Evolutionary conservation across 2,888 invertebrate genomes (phyloP).

Genomic region (Plebejus argus): DNA sequence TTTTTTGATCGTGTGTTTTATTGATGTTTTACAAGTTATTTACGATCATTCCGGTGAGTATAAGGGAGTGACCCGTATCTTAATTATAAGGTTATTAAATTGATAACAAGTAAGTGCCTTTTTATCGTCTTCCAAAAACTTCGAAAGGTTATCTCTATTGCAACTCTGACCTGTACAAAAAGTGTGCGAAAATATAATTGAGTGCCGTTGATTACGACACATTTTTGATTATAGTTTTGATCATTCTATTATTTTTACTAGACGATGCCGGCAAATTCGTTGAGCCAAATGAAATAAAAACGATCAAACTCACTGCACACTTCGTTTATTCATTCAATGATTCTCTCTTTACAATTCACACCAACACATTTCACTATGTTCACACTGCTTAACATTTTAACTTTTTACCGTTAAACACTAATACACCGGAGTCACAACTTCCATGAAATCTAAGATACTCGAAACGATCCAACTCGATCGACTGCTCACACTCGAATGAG

Average conservation of each 20-base stretch:
- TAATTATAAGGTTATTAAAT: not conserved
- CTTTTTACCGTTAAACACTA: too few species aligned
- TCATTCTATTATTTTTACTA: not conserved
- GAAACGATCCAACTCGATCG: too few species aligned
- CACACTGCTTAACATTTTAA: too few species aligned
- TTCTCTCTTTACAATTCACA: too few species aligned
- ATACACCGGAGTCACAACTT: too few species aligned
- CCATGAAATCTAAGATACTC: too few species aligned
- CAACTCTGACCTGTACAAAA: not conserved
- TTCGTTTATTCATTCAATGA: too few species aligned
- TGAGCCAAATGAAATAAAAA: too few species aligned
- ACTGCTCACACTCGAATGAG: too few species aligned
- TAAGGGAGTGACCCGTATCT: not conserved
- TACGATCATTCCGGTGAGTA: not conserved
- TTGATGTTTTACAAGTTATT: not conserved
- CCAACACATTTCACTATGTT: too few species aligned
- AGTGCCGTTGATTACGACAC: not conserved
- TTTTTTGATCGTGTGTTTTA: not conserved
- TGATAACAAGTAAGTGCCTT: not conserved
- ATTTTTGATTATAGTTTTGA: not conserved
- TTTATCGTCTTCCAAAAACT: not conserved
- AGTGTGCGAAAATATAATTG: not conserved
- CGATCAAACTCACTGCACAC: too few species aligned
- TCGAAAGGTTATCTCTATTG: not conserved
- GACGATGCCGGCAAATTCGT: too few species aligned